A percentile compares a stretch with the other conserved stretches of the same genome.
Conservation (phyloP, 2,113 vertebrate genomes). For the Triplophysa rosa region DNA sequence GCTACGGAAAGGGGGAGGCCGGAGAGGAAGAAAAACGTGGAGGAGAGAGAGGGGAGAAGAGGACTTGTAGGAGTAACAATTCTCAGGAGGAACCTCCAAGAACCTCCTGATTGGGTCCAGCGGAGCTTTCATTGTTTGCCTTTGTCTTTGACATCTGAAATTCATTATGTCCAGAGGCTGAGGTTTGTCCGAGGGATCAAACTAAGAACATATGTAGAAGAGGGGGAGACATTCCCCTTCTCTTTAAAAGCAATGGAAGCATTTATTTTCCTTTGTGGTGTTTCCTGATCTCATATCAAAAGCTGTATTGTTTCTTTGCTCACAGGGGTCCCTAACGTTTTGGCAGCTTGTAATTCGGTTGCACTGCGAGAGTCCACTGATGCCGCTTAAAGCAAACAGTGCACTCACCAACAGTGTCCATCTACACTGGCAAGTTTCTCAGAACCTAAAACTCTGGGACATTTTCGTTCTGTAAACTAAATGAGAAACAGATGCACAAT, state of each 20-base stretch:
- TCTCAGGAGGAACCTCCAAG: conserved; percentile 62
- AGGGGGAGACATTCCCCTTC: conserved; percentile 70
- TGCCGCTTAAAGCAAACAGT: conserved; percentile 55
- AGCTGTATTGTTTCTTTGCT: conserved; percentile 75
- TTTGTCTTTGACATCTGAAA: conserved; percentile 76
- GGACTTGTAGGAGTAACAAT: conserved; percentile 56
- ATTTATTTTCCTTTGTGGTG: conserved; percentile 79
- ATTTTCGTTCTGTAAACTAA: background rate
- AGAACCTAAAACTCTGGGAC: background rate
- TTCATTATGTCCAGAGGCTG: conserved; percentile 74
- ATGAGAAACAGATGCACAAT: background rate
- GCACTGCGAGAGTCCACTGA: conserved; percentile 52
- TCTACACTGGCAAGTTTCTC: conserved; percentile 11
- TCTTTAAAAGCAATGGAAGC: conserved; percentile 71
- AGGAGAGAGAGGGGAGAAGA: conserved; percentile 53
- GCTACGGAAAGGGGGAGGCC: conserved; percentile 54
- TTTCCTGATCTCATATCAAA: conserved; percentile 77
- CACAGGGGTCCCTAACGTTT: conserved; percentile 74
- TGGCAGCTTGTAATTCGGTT: conserved; percentile 66
- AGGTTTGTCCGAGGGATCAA: conserved; percentile 78
- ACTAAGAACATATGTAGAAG: conserved; percentile 76
- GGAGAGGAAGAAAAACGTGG: conserved; percentile 56
- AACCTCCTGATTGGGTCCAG: conserved; percentile 76
- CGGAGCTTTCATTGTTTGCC: conserved; percentile 69
- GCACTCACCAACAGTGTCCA: conserved; percentile 48